A percentile compares a stretch with the other conserved stretches of the same genome.
Evolutionary conservation across 2,888 invertebrate species (phyloP).

Genomic region (Boloria euphrosyne): DNA sequence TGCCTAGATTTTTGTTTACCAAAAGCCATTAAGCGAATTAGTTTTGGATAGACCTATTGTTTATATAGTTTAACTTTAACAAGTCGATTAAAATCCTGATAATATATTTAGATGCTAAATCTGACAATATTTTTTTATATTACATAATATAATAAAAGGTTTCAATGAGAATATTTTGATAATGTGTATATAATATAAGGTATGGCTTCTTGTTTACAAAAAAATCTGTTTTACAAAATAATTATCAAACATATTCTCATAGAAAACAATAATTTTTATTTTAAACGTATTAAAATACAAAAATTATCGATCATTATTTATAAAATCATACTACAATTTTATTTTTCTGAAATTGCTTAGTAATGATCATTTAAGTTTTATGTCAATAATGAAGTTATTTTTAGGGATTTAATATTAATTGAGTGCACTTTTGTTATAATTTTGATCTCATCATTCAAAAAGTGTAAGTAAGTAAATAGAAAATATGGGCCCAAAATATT

Average conservation of each 20-base stretch:
- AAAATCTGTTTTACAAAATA: neutral
- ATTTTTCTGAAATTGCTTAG: constrained; percentile 25
- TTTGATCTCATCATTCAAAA: constrained; percentile 15
- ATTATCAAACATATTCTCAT: constrained; percentile 2
- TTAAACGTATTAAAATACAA: constrained; percentile 20
- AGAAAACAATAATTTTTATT: constrained; percentile 20
- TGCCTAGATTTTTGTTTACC: no score
- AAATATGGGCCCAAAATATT: neutral
- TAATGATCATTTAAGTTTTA: constrained; percentile 19
- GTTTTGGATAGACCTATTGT: no score
- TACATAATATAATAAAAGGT: neutral
- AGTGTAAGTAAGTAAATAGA: constrained; percentile 4
- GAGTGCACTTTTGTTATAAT: constrained; percentile 18
- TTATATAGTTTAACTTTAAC: neutral
- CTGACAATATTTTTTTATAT: constrained; percentile 13
- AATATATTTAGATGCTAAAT: neutral
- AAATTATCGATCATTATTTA: constrained; percentile 1
- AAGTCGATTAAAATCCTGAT: constrained; percentile 5
- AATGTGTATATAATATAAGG: neutral
- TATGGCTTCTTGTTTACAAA: no score
- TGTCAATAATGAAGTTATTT: constrained; percentile 18
- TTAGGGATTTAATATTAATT: constrained; percentile 14
- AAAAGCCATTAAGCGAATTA: no score
- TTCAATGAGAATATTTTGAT: constrained; percentile 13
- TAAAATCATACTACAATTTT: constrained; percentile 33